Evolutionary conservation across 1,140 invertebrate species (phyloP), one percentile per base, ranked within the genome.

Genomic region (Drosophila ambigua): DNA sequence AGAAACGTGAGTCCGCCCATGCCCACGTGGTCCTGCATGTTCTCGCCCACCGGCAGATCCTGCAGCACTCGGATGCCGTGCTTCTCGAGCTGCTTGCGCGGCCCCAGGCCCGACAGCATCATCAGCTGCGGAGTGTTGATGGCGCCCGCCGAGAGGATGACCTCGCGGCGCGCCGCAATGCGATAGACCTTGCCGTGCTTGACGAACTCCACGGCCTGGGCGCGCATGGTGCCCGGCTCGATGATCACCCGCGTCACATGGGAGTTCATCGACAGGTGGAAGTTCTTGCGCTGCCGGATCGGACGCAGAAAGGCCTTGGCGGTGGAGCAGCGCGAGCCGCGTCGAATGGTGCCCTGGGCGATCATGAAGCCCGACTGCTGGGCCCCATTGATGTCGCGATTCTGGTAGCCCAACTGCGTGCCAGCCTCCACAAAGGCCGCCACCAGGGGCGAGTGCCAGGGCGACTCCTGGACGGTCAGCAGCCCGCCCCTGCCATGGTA

Each of bases 71-170:
- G 93, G 41, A 98, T 96, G 5, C 95, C 95, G 15, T 96, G 90
- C 41, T 95, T 92, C 46, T 93, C 90, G 7, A 98, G 92, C 71
- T 98, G 96, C 5, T 95, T 93, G 35, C 93, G 93, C 0, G 97
- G 97, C 1, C 97, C 97, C 46, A 98, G 93, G 0, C 97, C 97
- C 0, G 97, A 98, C 0, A 98, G 84, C 97, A 98, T 97, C 52
- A 98, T 90, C 31, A 98, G 89, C 72, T 97, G 96, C 0, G 97
- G 95, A 16, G 94, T 95, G 55, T 96, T 96, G 5, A 98, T 96
- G 0, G 96, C 94, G 0, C 97, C 97, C 1, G 96, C 96, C 1
- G 96, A 96, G 5, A 97, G 71, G 31, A 97, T 95, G 0, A 97
- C 94, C 92, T 97, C 96, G 82, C 96, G 95, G 51, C 93, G 93